Evolutionary conservation across 1,140 invertebrate species (phyloP).

Genomic region (Apocrypta bakeri): DNA sequence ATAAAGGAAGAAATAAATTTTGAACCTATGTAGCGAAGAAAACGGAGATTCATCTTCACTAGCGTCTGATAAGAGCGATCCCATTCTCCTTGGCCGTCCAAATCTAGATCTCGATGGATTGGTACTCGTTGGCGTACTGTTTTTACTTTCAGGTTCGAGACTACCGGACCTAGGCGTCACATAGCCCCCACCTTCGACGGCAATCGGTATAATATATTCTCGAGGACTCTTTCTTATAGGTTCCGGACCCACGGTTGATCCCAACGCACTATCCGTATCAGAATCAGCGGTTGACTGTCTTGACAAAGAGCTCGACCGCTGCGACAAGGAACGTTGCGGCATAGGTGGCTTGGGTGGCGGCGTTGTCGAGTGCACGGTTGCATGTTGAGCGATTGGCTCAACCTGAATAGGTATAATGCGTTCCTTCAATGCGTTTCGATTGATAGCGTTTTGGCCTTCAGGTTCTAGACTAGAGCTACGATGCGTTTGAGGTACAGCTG

Average conservation of each 20-base stretch:
- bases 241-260: constrained; percentile 76
- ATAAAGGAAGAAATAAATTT: background rate
- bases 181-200: constrained; percentile 90
- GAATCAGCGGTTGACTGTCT: constrained; percentile 82
- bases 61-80: constrained; percentile 74
- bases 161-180: constrained; percentile 86
- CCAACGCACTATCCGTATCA: constrained; percentile 77
- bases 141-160: constrained; percentile 81
- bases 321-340: constrained; percentile 69
- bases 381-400: constrained; percentile 27
- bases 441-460: constrained; percentile 60
- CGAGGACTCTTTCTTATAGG: constrained; percentile 90
- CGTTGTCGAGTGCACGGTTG: constrained; percentile 57
- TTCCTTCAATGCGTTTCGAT: constrained; percentile 68
- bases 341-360: constrained; percentile 73
- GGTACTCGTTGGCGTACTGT: constrained; percentile 70
- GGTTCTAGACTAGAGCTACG: constrained; percentile 72
- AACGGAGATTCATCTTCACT: constrained; percentile 83
- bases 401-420: constrained; percentile 77
- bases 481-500: constrained; percentile 62
- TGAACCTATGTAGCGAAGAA: constrained; percentile 74
- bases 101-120: constrained; percentile 68
- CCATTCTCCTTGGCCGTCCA: constrained; percentile 68
- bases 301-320: constrained; percentile 74
- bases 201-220: constrained; percentile 94